Conservation (phyloP, 1,140 invertebrate genomes). For the Chironomus tepperi region DNA sequence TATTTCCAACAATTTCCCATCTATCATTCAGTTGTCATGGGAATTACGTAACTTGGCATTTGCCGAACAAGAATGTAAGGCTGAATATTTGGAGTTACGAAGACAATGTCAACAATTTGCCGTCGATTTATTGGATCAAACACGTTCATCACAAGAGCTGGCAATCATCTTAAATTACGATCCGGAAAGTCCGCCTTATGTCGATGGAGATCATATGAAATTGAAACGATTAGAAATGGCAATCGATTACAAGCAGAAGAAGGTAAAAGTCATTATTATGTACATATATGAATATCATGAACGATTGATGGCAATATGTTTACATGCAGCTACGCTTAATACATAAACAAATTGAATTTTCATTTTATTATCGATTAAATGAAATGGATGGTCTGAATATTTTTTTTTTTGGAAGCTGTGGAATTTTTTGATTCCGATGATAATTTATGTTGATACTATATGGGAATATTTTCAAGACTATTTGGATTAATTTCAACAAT, state of each 20-base stretch:
- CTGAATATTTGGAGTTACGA: conserved; percentile 70
- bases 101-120: conserved; percentile 85
- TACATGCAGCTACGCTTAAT: no score
- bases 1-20: background rate
- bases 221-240: conserved; percentile 75
- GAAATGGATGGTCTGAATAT: no score
- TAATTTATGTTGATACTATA: no score
- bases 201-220: conserved; percentile 64
- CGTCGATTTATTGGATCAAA: conserved; percentile 80
- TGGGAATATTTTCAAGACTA: no score
- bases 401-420: no score
- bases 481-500: no score
- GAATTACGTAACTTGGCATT: conserved; percentile 67
- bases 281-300: no score
- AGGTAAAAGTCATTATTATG: conserved; percentile 45
- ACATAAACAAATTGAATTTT: no score
- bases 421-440: no score
- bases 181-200: conserved; percentile 55
- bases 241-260: conserved; percentile 89
- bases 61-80: conserved; percentile 71
- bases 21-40: conserved; percentile 52
- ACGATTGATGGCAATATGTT: no score
- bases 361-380: no score
- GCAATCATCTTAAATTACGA: conserved; percentile 87
- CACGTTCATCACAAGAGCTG: conserved; percentile 79